Evolutionary conservation across 1,140 invertebrate genomes (phyloP), one percentile per base, ranked within the genome.

Genomic region (Drosophila athabasca): DNA sequence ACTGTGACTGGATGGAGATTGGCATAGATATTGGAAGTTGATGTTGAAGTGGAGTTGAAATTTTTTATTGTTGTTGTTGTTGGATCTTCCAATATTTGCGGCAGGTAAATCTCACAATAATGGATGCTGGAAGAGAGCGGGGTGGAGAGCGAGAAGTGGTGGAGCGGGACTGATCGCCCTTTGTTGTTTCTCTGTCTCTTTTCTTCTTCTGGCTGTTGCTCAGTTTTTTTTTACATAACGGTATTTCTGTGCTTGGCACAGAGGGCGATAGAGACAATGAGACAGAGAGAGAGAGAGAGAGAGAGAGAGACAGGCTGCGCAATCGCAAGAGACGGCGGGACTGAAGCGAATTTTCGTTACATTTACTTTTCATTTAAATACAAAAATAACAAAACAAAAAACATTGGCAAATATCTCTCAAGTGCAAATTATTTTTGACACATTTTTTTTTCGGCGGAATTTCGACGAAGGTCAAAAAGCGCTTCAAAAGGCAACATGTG

Each of bases 31-130:
- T 69, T 39, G 41, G 50, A 19, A 49, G 9, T 35, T 35, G 31
- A 35, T 11, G 31, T 35, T 11, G 35, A 39, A 39, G 11, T 39
- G 35, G 11, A 39, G 35, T 13, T 39, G 11, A 39, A 13, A 13
- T 13, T 39, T 2, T 39, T 15, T 39, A 2, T 39, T 15, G 50
- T 35, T 13, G 15, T 43, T 11, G 24, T 35, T 35, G 35, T 35
- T 39, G 35, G 61, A 52, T 69, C 67, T 54, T 54, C 49, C 22
- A 46, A 15, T 22, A 39, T 24, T 49, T 50, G 31, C 50, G 43
- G 51, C 51, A 69, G 45, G 31, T 65, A 67, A 66, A 66, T 50
- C 61, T 53, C 35, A 50, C 64, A 67, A 69, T 51, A 69, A 69
- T 69, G 50, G 66, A 68, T 50, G 66, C 66, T 68, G 50, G 3